Evolutionary conservation across 2,797 vertebrate species (phyloP), one percentile per base, ranked within the genome.

Genomic region (Menidia menidia): DNA sequence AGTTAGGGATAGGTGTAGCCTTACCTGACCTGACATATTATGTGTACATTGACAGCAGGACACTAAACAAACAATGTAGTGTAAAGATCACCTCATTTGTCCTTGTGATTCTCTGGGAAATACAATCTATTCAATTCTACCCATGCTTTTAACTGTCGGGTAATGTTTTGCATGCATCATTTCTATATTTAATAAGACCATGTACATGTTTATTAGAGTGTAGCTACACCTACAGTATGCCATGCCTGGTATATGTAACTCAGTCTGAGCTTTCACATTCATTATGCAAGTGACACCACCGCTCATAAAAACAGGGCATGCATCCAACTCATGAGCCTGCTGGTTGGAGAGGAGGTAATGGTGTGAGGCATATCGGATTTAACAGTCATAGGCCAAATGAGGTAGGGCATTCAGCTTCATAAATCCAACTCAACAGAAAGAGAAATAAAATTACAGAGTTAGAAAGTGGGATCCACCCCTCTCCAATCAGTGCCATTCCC

Each of bases 361-460:
- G 75, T 78, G 73, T 77, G 77, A 78, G 77, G 74, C 78, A 78
- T 81, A 87, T 80, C 72, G 65, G 73, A 85, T 87, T 84, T 87
- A 89, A 80, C 85, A 77, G 69, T 88, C 81, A 83, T 75, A 76
- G 77, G 81, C 76, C 81, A 80, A 78, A 75, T 86, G 74, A 87
- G 75, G 48, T 57, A 10, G 71, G 64, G 65, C 81, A 81, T 78
- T 78, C 55, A 77, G 80, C 81, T 80, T 85, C 85, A 87, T 84
- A 82, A 86, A 84, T 64, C 73, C 47, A 78, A 74, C 65, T 73
- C 52, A 76, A 73, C 62, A 77, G 82, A 76, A 71, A 81, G 60
- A 73, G 58, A 66, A 52, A 56, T 19, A 73, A 78, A 77, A 74
- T 74, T 82, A 82, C 39, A 67, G 64, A 75, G 75, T 70, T 61